Base-by-base conservation (phyloP, 2,797 vertebrate genomes). In the Cryptoblepharus egeriae region DNA sequence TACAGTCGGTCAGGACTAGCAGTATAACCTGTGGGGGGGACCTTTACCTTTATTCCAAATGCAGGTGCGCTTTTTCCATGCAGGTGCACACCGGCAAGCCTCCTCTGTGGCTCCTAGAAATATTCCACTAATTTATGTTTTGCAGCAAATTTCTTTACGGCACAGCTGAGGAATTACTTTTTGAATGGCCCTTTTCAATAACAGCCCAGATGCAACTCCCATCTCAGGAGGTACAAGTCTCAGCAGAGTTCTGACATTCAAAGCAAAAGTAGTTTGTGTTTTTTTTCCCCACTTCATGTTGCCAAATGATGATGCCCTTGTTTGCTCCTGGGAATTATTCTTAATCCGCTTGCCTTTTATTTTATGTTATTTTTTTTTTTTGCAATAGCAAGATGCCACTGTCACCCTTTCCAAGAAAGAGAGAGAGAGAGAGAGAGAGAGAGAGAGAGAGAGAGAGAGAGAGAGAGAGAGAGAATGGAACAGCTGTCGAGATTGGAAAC, bases 401-500 rank as follows among this genome's bases (percentile, higher is more conserved):
- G 80, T 85, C 88, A 85, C 69, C 74, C 71, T 0, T 88, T 93
- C 45, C 45, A 49, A 49, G 37, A 10, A 45, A n/a, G n/a, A n/a
- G n/a, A n/a, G n/a, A n/a, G n/a, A n/a, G n/a, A n/a, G n/a, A n/a
- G n/a, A n/a, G n/a, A n/a, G n/a, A n/a, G n/a, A n/a, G n/a, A 28
- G 70, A 22, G 5, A 18, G 28, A 45, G 28, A 68, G 87, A 80
- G 1, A 18, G 2, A 35, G 37, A 15, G 55, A 30, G 28, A 49
- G 28, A 69, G 52, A 6, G 60, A 20, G 70, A 24, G 5, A 18
- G n/a, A 45, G 28, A 68, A 79, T 3, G 35, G 80, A 91, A 71
- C 90, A 91, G 92, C 91, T 93, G 92, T 78, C 80, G 88, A 80
- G 85, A 86, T 89, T 80, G 88, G 77, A 93, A 91, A 86, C 90